Evolutionary conservation across 2,797 vertebrate species (phyloP).

Genomic region (Acrocephalus scirpaceus): DNA sequence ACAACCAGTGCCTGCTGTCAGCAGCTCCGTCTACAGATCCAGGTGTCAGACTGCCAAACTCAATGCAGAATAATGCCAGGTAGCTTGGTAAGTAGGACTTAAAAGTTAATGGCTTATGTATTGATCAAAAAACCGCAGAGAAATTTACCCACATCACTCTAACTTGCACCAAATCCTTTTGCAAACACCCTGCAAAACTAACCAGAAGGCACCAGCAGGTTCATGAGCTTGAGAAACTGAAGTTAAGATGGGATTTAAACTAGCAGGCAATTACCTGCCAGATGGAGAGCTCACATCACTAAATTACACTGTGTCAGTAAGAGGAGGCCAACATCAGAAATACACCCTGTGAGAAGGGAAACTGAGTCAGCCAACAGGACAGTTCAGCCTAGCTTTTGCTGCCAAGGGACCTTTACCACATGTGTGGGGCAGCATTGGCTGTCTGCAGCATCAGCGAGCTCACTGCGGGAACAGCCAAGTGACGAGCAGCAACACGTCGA

Average conservation of each 20-base stretch:
- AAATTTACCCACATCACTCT: background rate
- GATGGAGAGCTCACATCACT: slow-evolving; percentile 23
- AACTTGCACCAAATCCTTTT: background rate
- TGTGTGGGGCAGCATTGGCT: background rate
- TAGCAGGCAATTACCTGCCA: slow-evolving; percentile 46
- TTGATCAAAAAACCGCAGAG: background rate
- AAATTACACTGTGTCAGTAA: background rate
- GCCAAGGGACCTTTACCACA: background rate
- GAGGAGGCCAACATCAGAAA: background rate
- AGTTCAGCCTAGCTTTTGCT: background rate
- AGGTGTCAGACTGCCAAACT: background rate
- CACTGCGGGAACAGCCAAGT: background rate
- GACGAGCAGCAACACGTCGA: background rate
- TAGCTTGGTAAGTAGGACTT: background rate
- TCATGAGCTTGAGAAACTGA: background rate
- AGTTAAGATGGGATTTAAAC: slow-evolving; percentile 50
- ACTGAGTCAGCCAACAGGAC: background rate
- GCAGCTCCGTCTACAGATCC: background rate
- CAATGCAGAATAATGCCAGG: background rate
- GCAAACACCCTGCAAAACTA: background rate
- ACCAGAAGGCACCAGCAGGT: slow-evolving; percentile 21
- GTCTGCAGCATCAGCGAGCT: background rate
- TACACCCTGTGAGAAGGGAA: background rate
- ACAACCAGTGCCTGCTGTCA: background rate
- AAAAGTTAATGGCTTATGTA: background rate